These are phyloP conservation scores for Nephrotoma guestfalica DNA, from an alignment of 2,888 invertebrate species.

Conservation along the genomic window DNA sequence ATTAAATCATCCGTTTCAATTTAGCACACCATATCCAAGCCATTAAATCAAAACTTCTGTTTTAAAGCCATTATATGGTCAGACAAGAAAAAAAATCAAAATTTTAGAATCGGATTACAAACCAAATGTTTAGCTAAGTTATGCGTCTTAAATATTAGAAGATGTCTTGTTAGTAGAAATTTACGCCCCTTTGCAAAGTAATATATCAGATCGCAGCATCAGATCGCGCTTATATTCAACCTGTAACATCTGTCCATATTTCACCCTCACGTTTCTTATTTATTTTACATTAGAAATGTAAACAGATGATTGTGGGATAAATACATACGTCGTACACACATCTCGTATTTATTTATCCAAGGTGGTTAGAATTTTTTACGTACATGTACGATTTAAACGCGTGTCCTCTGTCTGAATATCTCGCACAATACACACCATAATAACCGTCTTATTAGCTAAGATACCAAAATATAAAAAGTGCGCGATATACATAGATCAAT, in stretches of 20 bases:
- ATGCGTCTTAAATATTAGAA: background rate
- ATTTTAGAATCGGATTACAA: background rate
- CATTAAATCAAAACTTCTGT: background rate
- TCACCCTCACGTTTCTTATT: background rate
- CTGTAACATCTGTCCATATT: background rate
- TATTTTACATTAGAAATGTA: background rate
- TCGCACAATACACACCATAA: background rate
- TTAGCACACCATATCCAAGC: background rate
- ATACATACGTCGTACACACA: background rate
- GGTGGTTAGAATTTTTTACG: background rate
- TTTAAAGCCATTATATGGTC: background rate
- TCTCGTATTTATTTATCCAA: background rate
- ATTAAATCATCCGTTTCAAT: background rate
- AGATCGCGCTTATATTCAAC: background rate
- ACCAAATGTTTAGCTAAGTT: background rate
- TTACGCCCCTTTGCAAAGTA: background rate
- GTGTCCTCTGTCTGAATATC: background rate
- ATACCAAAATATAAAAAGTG: background rate
- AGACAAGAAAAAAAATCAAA: background rate
- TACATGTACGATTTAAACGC: background rate
- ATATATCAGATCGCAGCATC: background rate
- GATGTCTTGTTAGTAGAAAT: background rate
- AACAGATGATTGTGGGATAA: background rate
- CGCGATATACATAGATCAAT: background rate
- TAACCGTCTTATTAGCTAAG: background rate